Base-by-base conservation (phyloP, 1,140 invertebrate species). In the Pseudomyrmex flavicornis region DNA sequence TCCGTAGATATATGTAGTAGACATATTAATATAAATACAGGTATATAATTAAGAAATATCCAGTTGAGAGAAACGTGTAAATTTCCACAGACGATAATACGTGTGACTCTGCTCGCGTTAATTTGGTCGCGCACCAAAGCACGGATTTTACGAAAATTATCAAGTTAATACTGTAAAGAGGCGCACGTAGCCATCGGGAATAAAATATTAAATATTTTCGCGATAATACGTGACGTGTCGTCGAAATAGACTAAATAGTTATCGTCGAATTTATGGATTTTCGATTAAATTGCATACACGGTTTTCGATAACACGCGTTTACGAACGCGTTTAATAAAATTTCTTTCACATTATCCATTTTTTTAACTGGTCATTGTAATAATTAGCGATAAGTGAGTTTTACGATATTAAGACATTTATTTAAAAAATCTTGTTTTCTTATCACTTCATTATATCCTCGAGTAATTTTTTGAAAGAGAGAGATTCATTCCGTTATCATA, bases 111-210 rank as follows among this genome's bases (percentile, higher is more conserved):
- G 15, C 22, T 8, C 17, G 56, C 52, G 5, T 69, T 59, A 79
- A 79, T 79, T 79, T 58, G 35, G 22, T 69, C 15, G 35, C 20
- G 10, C 17, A 9, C 4, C 9, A 15, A 58, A 58, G 13, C 15
- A 68, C 13, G 20, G 69, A 79, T 79, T 79, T 69, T 54, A 50
- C 58, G 52, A 48, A 79, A 79, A 69, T 69, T 54, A 56, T 48
- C 9, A 56, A 75, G 44, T 75, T 75, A 52, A 26, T 69, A 5
- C 13, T 0, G 63, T n/a, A 79, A 79, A 79, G 65, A 59, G 65
- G 10, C 3, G 46, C 2, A 59, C 15, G 12, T 9, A 13, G 17
- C 35, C n/a, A 20, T 48, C 17, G 22, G 26, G 17, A 10, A 52
- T 3, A 17, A 35, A 35, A 35, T 35, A 35, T 35, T 35, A 35